Evolutionary conservation across 1,140 invertebrate species (phyloP), one percentile per base, ranked within the genome.

Genomic region (Polypedilum pembai): DNA sequence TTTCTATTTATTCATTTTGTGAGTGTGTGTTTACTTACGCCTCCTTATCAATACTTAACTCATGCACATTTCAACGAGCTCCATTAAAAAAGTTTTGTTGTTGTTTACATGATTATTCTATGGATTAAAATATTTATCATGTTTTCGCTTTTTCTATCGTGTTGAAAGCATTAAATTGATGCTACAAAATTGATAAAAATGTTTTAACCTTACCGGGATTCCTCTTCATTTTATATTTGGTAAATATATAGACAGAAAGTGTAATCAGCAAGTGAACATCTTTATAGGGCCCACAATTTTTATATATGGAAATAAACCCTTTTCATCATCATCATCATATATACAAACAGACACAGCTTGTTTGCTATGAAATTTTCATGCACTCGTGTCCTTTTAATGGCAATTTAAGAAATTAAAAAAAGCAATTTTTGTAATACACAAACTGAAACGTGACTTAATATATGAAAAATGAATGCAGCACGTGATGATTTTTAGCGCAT

Each of bases 71-170:
- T 56, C 41, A 33, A 33, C 41, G 15, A 45, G 8, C n/a, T 56
- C n/a, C 3, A 56, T 15, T 56, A 56, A n/a, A 56, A 8, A 45
- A 12, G 2, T 15, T 45, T 45, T 45, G 41, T 45, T 45, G 41
- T 45, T 56, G 45, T 56, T 56, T 56, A 56, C 45, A 56, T 56
- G 45, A 56, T 56, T 56, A 56, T 56, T 56, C 24, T 56, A 12
- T n/a, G 45, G 45, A 56, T 56, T 56, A 56, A 56, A 56, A 56
- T 56, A n/a, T 56, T 56, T 56, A 56, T 56, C 45, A 56, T 56
- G 4, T 33, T 33, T 5, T 33, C 24, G 24, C 24, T 33, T 33
- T 33, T 10, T 56, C 3, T n/a, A 15, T n/a, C n/a, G 12, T 56
- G 45, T 56, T 56, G 45, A 56, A 56, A 56, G n/a, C 8, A 56